Percentiles rank a stretch among this genome's conserved stretches.
phyloP scores from a whole-genome alignment of 2,888 invertebrate genomes.

The Noctua janthina region DNA sequence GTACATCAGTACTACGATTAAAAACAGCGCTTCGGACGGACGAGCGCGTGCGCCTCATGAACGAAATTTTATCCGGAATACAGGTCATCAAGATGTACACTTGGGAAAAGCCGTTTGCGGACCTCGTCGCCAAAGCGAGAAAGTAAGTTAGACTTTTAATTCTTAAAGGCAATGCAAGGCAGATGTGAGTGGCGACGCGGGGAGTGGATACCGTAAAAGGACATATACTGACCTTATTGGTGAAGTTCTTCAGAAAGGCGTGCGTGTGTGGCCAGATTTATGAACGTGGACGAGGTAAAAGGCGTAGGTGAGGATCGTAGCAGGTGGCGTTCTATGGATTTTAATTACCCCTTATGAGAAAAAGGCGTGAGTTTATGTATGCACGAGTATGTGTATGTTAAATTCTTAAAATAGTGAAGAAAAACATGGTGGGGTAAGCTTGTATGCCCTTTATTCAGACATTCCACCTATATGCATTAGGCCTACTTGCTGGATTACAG shows the following conservation, averaged over 20 bases:
- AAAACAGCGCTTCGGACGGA: constrained; percentile 96
- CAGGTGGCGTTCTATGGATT: no score
- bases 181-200: no score
- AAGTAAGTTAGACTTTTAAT: constrained; percentile 88
- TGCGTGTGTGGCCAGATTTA: no score
- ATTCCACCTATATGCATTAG: neutral
- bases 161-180: no score
- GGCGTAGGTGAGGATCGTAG: no score
- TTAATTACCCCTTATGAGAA: no score
- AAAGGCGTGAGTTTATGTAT: no score
- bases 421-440: neutral
- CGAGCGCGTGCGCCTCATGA: constrained; percentile 97
- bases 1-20: constrained; percentile 93
- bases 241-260: no score
- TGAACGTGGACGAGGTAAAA: no score
- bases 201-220: no score
- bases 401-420: neutral
- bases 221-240: no score
- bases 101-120: constrained; percentile 96
- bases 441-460: neutral
- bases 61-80: constrained; percentile 95
- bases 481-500: neutral
- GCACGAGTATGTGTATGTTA: no score
- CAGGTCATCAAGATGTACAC: constrained; percentile 98
- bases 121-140: constrained; percentile 93